phyloP scores from a whole-genome alignment of 2,113 vertebrate species.

The Origma solitaria region DNA sequence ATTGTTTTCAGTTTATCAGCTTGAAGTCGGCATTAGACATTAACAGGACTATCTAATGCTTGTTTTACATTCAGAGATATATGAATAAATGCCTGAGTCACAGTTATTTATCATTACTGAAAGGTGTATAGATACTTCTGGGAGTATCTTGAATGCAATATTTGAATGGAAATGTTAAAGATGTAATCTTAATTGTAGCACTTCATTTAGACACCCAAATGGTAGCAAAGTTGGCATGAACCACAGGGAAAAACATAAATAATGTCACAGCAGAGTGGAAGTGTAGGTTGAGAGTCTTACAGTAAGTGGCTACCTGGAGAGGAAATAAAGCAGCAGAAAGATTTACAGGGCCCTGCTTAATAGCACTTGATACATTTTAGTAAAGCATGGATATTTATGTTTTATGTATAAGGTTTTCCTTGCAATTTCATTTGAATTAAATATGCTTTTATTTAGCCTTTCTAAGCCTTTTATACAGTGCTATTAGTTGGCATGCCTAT shows the following conservation, averaged over 20 bases:
- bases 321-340: neutral
- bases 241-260: neutral
- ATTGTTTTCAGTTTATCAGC: neutral
- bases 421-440: neutral
- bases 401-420: neutral
- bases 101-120: neutral
- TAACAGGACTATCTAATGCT: neutral
- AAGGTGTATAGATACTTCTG: neutral
- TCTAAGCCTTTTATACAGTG: neutral
- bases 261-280: neutral
- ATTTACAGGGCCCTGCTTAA: neutral
- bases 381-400: neutral
- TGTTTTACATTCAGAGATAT: neutral
- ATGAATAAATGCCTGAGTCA: neutral
- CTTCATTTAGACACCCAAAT: neutral
- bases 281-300: neutral
- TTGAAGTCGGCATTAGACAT: neutral
- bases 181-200: neutral
- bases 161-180: neutral
- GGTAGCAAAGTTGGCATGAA: neutral
- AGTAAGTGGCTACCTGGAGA: neutral
- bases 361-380: neutral
- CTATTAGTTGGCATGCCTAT: neutral
- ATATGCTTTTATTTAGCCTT: neutral
- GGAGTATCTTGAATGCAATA: neutral